Evolutionary conservation across 2,888 invertebrate species (phyloP).

Genomic region (Strigamia transsilvanica): DNA sequence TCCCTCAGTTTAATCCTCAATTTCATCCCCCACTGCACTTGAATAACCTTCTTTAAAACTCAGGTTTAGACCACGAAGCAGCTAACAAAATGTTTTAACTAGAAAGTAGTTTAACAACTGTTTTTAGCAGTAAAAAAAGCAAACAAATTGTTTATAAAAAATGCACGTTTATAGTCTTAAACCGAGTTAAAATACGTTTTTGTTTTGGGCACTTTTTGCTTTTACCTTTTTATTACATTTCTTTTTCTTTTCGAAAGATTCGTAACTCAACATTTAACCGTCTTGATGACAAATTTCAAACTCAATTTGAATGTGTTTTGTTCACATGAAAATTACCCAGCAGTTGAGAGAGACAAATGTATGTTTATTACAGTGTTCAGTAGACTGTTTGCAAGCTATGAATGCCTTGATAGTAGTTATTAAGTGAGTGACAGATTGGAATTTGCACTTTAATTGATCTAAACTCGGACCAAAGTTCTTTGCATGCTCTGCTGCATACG

Average conservation of each 20-base stretch:
- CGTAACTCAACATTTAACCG: slow-evolving; percentile 16
- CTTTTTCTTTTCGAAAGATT: background rate
- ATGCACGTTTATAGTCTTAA: too few species aligned
- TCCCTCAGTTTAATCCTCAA: slow-evolving; percentile 35
- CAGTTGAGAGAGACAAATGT: slow-evolving; percentile 37
- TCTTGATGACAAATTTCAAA: slow-evolving; percentile 46
- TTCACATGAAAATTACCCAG: slow-evolving; percentile 26
- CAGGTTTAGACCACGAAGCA: slow-evolving; percentile 24
- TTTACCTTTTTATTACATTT: background rate
- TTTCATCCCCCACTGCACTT: slow-evolving; percentile 44
- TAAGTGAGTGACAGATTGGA: slow-evolving; percentile 49
- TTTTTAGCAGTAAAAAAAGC: too few species aligned
- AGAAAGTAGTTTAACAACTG: background rate
- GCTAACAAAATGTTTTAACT: background rate
- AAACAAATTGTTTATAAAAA: background rate
- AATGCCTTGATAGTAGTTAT: slow-evolving; percentile 31
- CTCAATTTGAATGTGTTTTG: slow-evolving; percentile 25
- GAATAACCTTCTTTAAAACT: slow-evolving; percentile 28
- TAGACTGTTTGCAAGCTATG: slow-evolving; percentile 45
- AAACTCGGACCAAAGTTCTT: slow-evolving; percentile 16
- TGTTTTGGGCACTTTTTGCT: too few species aligned
- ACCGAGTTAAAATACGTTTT: background rate
- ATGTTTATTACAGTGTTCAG: slow-evolving; percentile 47
- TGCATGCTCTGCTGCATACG: slow-evolving; percentile 22
- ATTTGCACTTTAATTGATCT: slow-evolving; percentile 44